Conservation (phyloP, 2,113 vertebrate species). For the Mormoops blainvillei region DNA sequence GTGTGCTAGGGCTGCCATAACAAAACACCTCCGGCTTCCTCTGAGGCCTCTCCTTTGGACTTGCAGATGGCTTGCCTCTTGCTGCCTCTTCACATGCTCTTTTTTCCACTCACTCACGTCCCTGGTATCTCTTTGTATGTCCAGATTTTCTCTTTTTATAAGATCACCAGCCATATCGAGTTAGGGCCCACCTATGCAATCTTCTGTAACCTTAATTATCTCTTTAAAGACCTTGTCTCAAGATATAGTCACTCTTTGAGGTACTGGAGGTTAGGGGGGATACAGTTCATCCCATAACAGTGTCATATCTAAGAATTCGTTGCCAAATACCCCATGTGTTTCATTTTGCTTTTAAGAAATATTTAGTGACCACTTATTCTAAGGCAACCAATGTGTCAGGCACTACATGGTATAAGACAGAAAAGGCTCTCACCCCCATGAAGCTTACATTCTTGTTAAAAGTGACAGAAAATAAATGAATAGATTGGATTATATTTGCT, state of each 20-base stretch:
- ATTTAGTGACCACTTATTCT: not conserved
- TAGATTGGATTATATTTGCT: not conserved
- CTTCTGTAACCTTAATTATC: not conserved
- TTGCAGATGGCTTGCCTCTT: not conserved
- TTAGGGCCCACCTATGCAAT: not conserved
- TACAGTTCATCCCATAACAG: not conserved
- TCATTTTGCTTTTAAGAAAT: not conserved
- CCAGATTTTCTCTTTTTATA: not conserved
- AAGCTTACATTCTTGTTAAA: not conserved
- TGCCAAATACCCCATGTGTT: not conserved
- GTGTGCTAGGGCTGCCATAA: not conserved
- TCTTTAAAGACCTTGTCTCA: not conserved
- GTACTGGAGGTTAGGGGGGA: not conserved
- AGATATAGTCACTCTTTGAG: not conserved
- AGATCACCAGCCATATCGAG: not conserved
- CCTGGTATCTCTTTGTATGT: not conserved
- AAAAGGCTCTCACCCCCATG: not conserved
- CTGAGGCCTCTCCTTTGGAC: not conserved
- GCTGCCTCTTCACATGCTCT: not conserved
- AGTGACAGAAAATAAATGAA: not conserved
- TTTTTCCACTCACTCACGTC: not conserved
- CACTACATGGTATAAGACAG: not conserved
- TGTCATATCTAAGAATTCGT: not conserved
- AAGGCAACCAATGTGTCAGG: not conserved
- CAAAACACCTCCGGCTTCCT: not conserved